phyloP scores from a whole-genome alignment of 2,113 vertebrate species.

The Vidua macroura region DNA sequence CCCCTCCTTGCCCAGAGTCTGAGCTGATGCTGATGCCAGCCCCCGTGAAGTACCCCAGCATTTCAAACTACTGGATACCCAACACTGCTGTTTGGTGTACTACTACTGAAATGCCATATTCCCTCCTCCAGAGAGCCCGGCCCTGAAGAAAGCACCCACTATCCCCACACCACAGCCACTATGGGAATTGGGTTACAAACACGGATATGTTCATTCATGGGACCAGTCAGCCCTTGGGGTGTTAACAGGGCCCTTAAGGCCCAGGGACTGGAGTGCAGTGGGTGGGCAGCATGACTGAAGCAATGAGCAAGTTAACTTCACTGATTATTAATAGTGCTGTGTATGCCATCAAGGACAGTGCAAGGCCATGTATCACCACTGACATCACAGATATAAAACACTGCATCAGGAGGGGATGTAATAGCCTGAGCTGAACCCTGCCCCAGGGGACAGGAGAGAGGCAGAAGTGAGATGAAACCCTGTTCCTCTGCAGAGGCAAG shows the following conservation, averaged over 20 bases:
- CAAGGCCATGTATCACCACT: not conserved
- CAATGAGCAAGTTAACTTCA: not conserved
- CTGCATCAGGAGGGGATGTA: not conserved
- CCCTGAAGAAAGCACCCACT: not conserved
- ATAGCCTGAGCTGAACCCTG: conserved; percentile 6
- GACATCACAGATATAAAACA: conserved; percentile 6
- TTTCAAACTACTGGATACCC: not conserved
- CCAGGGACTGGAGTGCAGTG: not conserved
- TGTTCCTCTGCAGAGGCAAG: not conserved
- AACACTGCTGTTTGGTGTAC: accelerated
- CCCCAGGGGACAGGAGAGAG: not conserved
- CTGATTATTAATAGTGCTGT: not conserved
- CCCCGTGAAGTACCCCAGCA: not conserved
- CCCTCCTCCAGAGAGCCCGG: accelerated
- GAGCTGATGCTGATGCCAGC: not conserved
- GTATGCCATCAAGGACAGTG: conserved; percentile 1
- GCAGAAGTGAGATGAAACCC: not conserved
- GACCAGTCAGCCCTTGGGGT: not conserved
- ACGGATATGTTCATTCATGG: accelerated
- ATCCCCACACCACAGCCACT: not conserved
- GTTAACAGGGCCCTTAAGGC: not conserved
- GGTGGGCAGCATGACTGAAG: accelerated
- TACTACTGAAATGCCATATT: accelerated
- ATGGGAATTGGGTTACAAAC: accelerated
- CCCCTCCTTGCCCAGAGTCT: not conserved